Base-by-base conservation (phyloP, 2,888 invertebrate species). In the Dorcus hopei region DNA sequence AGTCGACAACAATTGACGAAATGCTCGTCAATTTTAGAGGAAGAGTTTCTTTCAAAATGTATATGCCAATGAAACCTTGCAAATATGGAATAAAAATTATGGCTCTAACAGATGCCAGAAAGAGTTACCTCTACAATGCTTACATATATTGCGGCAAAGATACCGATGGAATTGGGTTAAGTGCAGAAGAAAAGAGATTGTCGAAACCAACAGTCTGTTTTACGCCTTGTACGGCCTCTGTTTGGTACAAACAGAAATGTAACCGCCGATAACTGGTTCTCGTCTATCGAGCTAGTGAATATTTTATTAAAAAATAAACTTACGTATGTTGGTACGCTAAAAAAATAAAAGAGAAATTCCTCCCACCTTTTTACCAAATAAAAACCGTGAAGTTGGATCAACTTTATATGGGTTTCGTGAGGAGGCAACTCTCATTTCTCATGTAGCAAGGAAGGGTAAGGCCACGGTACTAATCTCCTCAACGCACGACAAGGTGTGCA, bases 401-500 rank as follows among this genome's bases (percentile, higher is more conserved):
- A 47, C 48, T 51, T 11, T 59, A 8, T 67, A 62, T 61, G 65
- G 59, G 8, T 68, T 67, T 60, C 61, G 65, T 61, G 65, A 70
- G 59, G 63, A 66, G 45, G 54, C 59, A 8, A 65, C 68, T n/a
- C 23, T 69, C 7, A 64, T 71, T 33, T 72, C 70, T 42, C 68
- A 69, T 53, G 57, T 64, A 8, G 63, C 70, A 45, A 67, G 67
- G 56, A 59, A 57, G 53, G 61, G 59, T 56, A 70, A 71, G 58
- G 59, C 64, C 52, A 65, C 70, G 23, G 8, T 68, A 6, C 42
- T 63, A 19, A 54, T 70, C 57, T 69, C 70, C 11, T 59, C 65
- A 4, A 33, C 68, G 41, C 68, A 69, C 54, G 63, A n/a, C n/a
- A n/a, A n/a, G n/a, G 67, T 60, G 63, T 64, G 43, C 16, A 67